These are phyloP conservation scores for Galbula dea DNA, from an alignment of 2,113 vertebrate species.

Conservation along the genomic window DNA sequence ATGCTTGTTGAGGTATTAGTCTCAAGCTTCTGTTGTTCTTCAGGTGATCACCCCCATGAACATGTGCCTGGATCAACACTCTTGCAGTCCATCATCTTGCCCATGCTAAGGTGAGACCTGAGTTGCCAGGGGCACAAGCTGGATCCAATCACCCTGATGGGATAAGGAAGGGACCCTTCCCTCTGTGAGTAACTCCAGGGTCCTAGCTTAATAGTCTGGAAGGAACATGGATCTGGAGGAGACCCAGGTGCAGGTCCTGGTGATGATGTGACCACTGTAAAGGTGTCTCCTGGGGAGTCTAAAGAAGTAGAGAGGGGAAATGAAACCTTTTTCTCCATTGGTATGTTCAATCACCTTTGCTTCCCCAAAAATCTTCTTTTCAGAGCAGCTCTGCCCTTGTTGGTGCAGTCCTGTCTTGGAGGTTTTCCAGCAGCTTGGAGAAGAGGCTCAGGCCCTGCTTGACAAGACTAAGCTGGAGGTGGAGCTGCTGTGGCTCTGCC, in stretches of 20 bases:
- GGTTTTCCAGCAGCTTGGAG: background rate
- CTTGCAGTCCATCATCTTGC: background rate
- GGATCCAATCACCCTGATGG: too few relatives aligned
- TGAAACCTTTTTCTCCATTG: background rate
- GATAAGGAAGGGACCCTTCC: background rate
- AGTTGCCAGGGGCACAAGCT: rapidly evolving
- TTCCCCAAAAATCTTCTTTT: background rate
- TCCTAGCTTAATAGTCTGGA: background rate
- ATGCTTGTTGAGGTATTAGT: background rate
- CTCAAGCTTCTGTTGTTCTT: background rate
- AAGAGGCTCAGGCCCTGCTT: background rate
- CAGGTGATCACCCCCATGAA: background rate
- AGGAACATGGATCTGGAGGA: background rate
- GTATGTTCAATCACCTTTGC: background rate
- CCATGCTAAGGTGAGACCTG: background rate
- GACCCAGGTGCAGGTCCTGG: background rate
- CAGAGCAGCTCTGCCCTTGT: background rate
- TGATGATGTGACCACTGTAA: background rate
- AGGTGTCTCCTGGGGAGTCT: background rate
- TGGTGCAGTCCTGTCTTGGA: background rate
- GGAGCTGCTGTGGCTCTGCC: background rate
- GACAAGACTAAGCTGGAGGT: background rate
- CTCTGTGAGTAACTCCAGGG: too few relatives aligned
- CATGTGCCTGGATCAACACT: background rate
- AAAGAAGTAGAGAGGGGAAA: background rate